A percentile compares a stretch with the other conserved stretches of the same genome.
Conservation (phyloP, 2,113 vertebrate genomes). For the Chunga burmeisteri region DNA sequence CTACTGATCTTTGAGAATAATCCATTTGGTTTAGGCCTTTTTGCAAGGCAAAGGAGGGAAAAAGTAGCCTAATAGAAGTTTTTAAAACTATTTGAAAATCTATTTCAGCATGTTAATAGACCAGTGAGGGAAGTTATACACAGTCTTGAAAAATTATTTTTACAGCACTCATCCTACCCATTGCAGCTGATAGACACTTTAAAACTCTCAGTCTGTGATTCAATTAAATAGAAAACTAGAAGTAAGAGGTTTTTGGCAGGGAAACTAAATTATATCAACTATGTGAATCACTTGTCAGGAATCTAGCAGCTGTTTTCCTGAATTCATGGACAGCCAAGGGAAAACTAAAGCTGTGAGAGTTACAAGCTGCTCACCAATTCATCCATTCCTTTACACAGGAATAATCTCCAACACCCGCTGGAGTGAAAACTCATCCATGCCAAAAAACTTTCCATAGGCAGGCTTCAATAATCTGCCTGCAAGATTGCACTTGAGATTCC, state of each 20-base stretch:
- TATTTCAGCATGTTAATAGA: neutral
- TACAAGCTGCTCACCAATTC: constrained; percentile 36
- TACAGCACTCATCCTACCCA: neutral
- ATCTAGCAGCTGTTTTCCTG: constrained; percentile 52
- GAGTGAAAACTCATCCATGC: constrained; percentile 9
- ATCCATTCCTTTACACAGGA: neutral
- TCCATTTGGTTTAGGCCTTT: neutral
- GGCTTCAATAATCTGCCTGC: neutral
- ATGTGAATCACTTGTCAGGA: constrained; percentile 28
- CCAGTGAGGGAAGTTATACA: neutral
- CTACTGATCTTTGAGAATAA: neutral
- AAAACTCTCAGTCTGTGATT: neutral
- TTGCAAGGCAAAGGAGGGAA: neutral
- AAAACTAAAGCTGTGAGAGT: constrained; percentile 39
- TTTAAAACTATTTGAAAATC: neutral
- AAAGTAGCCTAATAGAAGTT: neutral
- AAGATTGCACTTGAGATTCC: neutral
- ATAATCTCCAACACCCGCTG: neutral
- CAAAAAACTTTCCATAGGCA: constrained; percentile 5
- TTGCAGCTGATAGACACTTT: constrained; percentile 20
- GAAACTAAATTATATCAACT: constrained; percentile 37
- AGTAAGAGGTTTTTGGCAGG: constrained; percentile 39
- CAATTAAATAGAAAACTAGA: constrained; percentile 32
- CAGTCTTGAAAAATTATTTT: neutral
- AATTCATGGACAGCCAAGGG: constrained; percentile 25